Evolutionary conservation across 2,888 invertebrate genomes (phyloP).

Genomic region (Drosophila yooni): DNA sequence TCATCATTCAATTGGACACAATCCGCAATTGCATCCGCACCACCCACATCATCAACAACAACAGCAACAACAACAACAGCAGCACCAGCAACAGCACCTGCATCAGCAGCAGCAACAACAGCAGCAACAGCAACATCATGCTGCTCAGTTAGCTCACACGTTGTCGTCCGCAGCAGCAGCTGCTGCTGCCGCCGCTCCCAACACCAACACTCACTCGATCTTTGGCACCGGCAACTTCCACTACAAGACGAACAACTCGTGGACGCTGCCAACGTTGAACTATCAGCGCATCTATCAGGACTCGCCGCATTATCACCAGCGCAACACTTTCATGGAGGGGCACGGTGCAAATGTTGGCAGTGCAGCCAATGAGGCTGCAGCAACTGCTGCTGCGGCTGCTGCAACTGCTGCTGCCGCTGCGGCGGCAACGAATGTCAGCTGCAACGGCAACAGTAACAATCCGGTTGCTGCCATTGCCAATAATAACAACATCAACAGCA

Average conservation of each 20-base stretch:
- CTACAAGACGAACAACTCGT: constrained; percentile 84
- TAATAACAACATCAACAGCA: constrained; percentile 11
- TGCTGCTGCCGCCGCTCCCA: constrained; percentile 63
- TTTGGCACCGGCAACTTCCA: constrained; percentile 84
- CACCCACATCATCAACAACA: constrained; percentile 64
- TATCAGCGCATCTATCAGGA: constrained; percentile 84
- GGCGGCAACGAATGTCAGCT: constrained; percentile 18
- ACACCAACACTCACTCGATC: constrained; percentile 83
- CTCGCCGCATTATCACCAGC: constrained; percentile 82
- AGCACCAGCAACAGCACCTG: constrained; percentile 64
- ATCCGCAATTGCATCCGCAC: constrained; percentile 50
- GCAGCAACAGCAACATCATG: constrained; percentile 67
- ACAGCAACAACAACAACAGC: constrained; percentile 67
- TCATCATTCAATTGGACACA: constrained; percentile 58
- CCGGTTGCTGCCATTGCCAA: constrained; percentile 16
- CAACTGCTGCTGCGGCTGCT: constrained; percentile 52
- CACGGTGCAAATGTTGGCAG: constrained; percentile 23
- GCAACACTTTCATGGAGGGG: constrained; percentile 76
- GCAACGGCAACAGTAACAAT: constrained; percentile 38
- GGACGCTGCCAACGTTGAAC: constrained; percentile 83
- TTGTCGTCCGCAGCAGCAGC: constrained; percentile 74
- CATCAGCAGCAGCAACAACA: constrained; percentile 64
- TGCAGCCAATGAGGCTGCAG: constrained; percentile 40
- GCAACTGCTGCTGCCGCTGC: constrained; percentile 53
- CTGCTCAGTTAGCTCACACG: constrained; percentile 78